A percentile compares a stretch with the other conserved stretches of the same genome.
Conservation (phyloP, 2,888 invertebrate genomes). For the Leptodirus hochenwartii region DNA sequence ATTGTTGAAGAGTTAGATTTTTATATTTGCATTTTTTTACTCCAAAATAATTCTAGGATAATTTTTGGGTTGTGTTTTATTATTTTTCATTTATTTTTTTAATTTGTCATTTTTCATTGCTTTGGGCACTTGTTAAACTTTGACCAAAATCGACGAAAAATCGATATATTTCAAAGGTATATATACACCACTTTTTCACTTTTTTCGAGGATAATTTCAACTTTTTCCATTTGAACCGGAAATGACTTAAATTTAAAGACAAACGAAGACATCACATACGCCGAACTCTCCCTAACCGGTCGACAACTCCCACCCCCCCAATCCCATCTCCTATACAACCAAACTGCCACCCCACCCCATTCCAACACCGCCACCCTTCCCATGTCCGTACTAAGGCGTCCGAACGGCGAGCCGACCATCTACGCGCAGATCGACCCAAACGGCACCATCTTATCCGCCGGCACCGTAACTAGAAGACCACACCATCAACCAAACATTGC, state of each 20-base stretch:
- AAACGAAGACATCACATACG: conserved; percentile 36
- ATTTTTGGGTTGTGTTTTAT: too few relatives aligned
- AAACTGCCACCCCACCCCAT: neutral
- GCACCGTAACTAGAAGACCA: conserved; percentile 24
- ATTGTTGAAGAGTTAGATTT: too few relatives aligned
- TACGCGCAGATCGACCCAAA: conserved; percentile 37
- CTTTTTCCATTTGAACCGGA: too few relatives aligned
- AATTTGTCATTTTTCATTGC: too few relatives aligned
- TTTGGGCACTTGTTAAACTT: too few relatives aligned
- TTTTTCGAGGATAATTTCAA: too few relatives aligned
- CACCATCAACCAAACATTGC: conserved; percentile 16
- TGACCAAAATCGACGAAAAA: too few relatives aligned
- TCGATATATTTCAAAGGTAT: too few relatives aligned
- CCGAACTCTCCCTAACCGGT: conserved; percentile 26
- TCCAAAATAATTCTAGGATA: too few relatives aligned
- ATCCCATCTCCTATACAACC: neutral
- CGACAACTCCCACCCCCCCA: neutral
- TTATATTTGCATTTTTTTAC: conserved; percentile 1
- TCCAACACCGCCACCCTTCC: conserved; percentile 16
- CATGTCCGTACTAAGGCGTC: conserved; percentile 26
- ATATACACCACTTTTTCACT: conserved; percentile 6
- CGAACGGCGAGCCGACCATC: conserved; percentile 34
- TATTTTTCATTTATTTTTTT: too few relatives aligned
- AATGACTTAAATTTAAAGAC: too few relatives aligned
- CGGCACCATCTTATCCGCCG: too few relatives aligned